Base-by-base conservation (phyloP, 2,888 invertebrate genomes). In the Rotaria macrura region DNA sequence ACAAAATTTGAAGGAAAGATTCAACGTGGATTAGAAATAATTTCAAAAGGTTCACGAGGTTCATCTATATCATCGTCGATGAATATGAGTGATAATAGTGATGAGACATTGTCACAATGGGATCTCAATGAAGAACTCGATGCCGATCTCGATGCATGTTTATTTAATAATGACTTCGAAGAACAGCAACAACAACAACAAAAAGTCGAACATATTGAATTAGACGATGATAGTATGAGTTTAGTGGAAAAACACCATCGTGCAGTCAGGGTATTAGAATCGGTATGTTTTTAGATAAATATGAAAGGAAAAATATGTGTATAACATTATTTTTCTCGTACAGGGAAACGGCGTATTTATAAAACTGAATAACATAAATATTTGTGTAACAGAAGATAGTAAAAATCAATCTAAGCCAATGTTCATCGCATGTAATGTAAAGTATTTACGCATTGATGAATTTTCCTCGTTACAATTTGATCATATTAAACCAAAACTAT, bases 161-260 rank as follows among this genome's bases (percentile, higher is more conserved):
- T 79, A n/a, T 40, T 79, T 23, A 79, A 38, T 9, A 43, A 25
- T 43, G 79, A 43, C 43, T 25, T n/a, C 12, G 40, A 43, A 79
- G 43, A 79, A 79, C 74, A 79, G 43, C 38, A n/a, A 79, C 79
- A 79, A 79, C 38, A n/a, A 79, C 79, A 79, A 43, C 79, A 79
- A 43, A 43, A 79, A 79, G 43, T 7, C 25, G 43, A 40, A 25
- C 40, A 43, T 14, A 79, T 79, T 79, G 79, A 79, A 43, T 23
- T 79, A 23, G 43, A 79, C 43, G 79, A 79, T 79, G 79, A 79
- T 79, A n/a, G 25, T n/a, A 79, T 43, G 25, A 79, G 79, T 79
- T 43, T 79, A 43, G n/a, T 25, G 2, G 79, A 20, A 7, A 65
- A 65, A 65, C 34, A 43, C 25, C 4, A 12, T 79, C 10, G 23